Evolutionary conservation across 2,113 vertebrate species (phyloP).

Genomic region (Hepsetus odoe): DNA sequence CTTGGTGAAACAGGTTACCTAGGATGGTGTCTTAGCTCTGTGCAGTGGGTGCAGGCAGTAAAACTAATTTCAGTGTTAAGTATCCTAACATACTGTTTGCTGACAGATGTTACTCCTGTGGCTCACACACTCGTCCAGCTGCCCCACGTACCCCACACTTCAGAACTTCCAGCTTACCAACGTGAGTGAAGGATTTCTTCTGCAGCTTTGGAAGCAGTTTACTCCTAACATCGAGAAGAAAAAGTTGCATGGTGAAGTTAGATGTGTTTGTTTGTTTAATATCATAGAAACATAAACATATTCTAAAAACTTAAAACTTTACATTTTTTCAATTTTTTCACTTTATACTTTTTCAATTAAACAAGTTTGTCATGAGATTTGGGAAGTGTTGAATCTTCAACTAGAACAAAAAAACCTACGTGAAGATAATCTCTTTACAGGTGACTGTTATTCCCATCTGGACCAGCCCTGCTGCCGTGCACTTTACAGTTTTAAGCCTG

Average conservation of each 20-base stretch:
- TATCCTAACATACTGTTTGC: not conserved
- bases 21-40: too few species aligned
- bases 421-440: constrained; percentile 36
- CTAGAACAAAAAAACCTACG: not conserved
- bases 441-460: constrained; percentile 54
- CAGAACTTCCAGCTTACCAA: constrained; percentile 70
- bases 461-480: constrained; percentile 90
- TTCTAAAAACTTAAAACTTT: too few species aligned
- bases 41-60: not conserved
- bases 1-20: too few species aligned
- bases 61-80: not conserved
- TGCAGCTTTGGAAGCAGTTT: not conserved
- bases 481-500: constrained; percentile 85
- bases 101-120: constrained; percentile 25
- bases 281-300: too few species aligned
- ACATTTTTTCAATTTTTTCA: too few species aligned
- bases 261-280: too few species aligned
- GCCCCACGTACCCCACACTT: not conserved
- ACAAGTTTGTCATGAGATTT: too few species aligned
- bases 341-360: too few species aligned
- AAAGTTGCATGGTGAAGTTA: too few species aligned
- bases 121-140: constrained; percentile 1
- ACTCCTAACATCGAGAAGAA: not conserved
- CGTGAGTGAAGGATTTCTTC: constrained; percentile 10
- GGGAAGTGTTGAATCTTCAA: too few species aligned